Conservation (phyloP, 2,888 invertebrate genomes). For the Silvanus unidentatus region DNA sequence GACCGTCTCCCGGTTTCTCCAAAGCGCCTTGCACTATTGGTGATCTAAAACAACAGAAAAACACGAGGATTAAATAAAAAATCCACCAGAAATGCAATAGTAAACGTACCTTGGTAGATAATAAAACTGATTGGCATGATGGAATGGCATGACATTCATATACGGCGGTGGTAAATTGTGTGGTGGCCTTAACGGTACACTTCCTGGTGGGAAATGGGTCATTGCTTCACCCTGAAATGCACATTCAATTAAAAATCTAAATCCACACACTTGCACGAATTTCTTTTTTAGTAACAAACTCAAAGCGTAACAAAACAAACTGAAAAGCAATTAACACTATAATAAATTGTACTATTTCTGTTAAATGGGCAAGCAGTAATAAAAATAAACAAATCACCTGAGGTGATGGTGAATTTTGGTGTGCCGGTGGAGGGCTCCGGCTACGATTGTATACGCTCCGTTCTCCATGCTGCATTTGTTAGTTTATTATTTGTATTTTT, state of each 20-base stretch:
- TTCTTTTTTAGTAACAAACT: neutral
- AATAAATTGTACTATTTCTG: too few species aligned
- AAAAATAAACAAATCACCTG: constrained; percentile 50
- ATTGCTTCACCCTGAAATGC: constrained; percentile 53
- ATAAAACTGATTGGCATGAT: constrained; percentile 54
- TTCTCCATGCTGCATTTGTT: constrained; percentile 51
- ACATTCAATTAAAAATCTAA: constrained; percentile 8
- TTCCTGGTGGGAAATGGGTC: constrained; percentile 48
- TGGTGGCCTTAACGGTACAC: constrained; percentile 37
- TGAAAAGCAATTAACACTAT: neutral
- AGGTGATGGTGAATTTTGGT: constrained; percentile 71
- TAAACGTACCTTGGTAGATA: constrained; percentile 42
- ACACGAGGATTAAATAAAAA: neutral
- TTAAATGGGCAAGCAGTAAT: neutral
- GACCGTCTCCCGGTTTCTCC: constrained; percentile 37
- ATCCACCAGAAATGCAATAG: constrained; percentile 5
- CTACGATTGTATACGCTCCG: constrained; percentile 41
- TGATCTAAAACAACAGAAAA: constrained; percentile 40
- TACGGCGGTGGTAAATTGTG: constrained; percentile 50
- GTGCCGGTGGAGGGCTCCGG: constrained; percentile 79
- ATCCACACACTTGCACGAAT: neutral
- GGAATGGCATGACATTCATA: constrained; percentile 52
- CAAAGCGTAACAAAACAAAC: neutral
- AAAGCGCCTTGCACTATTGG: constrained; percentile 53
- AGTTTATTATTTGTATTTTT: too few species aligned